Evolutionary conservation across 1,140 invertebrate genomes (phyloP).

Genomic region (Lucilia sericata): DNA sequence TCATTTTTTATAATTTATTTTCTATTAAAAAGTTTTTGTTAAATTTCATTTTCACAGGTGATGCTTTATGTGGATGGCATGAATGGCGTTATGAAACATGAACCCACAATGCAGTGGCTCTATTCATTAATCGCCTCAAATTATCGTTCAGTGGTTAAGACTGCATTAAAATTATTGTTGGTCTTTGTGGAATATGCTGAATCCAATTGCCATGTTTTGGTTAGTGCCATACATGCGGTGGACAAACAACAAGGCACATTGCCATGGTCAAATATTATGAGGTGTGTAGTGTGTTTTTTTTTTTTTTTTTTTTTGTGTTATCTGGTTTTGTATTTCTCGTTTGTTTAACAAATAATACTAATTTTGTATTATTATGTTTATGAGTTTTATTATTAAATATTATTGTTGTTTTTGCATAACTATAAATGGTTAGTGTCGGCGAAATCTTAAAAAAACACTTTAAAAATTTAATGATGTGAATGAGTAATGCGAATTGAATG

Average conservation of each 20-base stretch:
- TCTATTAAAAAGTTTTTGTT: slow-evolving; percentile 21
- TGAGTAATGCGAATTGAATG: background rate
- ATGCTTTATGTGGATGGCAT: slow-evolving; percentile 99
- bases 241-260: slow-evolving; percentile 82
- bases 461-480: background rate
- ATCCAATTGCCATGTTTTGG: slow-evolving; percentile 88
- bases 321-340: no score
- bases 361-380: background rate
- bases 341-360: no score
- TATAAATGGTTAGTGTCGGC: background rate
- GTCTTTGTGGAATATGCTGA: slow-evolving; percentile 99
- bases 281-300: slow-evolving; percentile 51
- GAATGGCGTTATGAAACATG: slow-evolving; percentile 98
- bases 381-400: background rate
- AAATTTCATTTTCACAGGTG: slow-evolving; percentile 74
- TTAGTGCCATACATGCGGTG: slow-evolving; percentile 89
- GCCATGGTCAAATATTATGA: slow-evolving; percentile 72
- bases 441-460: background rate
- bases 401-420: background rate
- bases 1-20: background rate
- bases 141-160: slow-evolving; percentile 98
- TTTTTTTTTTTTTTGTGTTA: background rate
- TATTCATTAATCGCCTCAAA: slow-evolving; percentile 95
- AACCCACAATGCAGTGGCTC: slow-evolving; percentile 97
- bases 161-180: slow-evolving; percentile 94